Evolutionary conservation across 2,888 invertebrate species (phyloP).

Genomic region (Smittia aterrima): DNA sequence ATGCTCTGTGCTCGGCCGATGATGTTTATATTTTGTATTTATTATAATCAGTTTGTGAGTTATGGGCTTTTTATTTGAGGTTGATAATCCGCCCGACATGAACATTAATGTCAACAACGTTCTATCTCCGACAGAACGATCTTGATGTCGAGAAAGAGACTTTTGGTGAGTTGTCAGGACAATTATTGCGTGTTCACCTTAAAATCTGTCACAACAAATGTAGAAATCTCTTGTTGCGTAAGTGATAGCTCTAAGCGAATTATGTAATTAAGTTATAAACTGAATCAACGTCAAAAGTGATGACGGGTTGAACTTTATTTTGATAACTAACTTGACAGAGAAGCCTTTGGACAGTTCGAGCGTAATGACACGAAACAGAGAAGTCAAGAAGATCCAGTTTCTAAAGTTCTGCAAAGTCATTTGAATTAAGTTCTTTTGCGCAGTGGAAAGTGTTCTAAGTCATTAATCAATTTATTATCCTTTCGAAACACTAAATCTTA

Average conservation of each 20-base stretch:
- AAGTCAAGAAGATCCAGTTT: neutral
- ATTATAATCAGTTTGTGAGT: slow-evolving; percentile 29
- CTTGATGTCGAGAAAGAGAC: neutral
- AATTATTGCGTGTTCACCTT: neutral
- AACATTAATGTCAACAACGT: slow-evolving; percentile 7
- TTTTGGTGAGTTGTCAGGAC: too few relatives aligned
- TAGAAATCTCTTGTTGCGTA: slow-evolving; percentile 10
- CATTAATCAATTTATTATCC: slow-evolving; percentile 19
- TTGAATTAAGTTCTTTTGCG: neutral
- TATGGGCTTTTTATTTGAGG: slow-evolving; percentile 16
- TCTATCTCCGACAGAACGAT: neutral
- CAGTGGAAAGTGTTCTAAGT: neutral
- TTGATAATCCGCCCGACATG: slow-evolving; percentile 4
- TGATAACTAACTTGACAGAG: neutral
- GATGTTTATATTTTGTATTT: slow-evolving; percentile 35
- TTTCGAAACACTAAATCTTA: slow-evolving; percentile 16
- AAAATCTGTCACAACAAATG: slow-evolving; percentile 18
- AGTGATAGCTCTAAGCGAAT: neutral
- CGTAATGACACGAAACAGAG: neutral
- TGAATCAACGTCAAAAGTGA: neutral
- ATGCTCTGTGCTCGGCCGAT: neutral
- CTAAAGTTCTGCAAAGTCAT: neutral
- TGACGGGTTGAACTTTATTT: neutral
- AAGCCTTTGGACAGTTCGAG: neutral
- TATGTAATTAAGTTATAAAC: slow-evolving; percentile 5